Base-by-base conservation (phyloP, 2,888 invertebrate genomes). In the Leucophora obtusa region DNA sequence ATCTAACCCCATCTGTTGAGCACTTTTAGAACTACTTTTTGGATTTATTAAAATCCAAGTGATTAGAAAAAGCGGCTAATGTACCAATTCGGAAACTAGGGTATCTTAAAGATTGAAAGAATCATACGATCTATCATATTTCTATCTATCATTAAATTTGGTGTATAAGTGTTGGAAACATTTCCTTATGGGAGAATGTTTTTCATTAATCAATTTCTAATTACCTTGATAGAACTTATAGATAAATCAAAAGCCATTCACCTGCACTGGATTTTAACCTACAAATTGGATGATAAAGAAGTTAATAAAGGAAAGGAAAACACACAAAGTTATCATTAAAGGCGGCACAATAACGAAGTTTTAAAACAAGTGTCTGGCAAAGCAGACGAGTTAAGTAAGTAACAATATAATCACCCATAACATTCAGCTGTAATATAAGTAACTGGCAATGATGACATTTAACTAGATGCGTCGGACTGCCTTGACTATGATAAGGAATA, bases 151-250 rank as follows among this genome's bases (percentile, higher is more conserved):
- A n/a, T n/a, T n/a, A n/a, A n/a, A n/a, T n/a, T n/a, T n/a, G n/a
- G n/a, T n/a, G n/a, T n/a, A n/a, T n/a, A n/a, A n/a, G n/a, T n/a
- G n/a, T n/a, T n/a, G n/a, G n/a, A n/a, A n/a, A n/a, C n/a, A n/a
- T n/a, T n/a, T n/a, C n/a, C n/a, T n/a, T n/a, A n/a, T n/a, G n/a
- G n/a, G n/a, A n/a, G n/a, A n/a, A n/a, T n/a, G n/a, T n/a, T n/a
- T n/a, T n/a, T n/a, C n/a, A n/a, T 76, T 70, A 51, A 69, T 76
- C 76, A 75, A 50, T 70, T 38, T 33, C 21, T 51, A 76, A 76
- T 76, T 70, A 43, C 47, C 53, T 7, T 24, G 56, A 63, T 50
- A 63, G 28, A 50, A 28, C 63, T 28, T 58, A 17, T n/a, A 68
- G 35, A n/a, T 63, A 28, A 28, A 47, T 18, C 15, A 50, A 59